These are phyloP conservation scores for Denticeps clupeoides DNA, from an alignment of 2,797 vertebrate species.

Conservation along the genomic window DNA sequence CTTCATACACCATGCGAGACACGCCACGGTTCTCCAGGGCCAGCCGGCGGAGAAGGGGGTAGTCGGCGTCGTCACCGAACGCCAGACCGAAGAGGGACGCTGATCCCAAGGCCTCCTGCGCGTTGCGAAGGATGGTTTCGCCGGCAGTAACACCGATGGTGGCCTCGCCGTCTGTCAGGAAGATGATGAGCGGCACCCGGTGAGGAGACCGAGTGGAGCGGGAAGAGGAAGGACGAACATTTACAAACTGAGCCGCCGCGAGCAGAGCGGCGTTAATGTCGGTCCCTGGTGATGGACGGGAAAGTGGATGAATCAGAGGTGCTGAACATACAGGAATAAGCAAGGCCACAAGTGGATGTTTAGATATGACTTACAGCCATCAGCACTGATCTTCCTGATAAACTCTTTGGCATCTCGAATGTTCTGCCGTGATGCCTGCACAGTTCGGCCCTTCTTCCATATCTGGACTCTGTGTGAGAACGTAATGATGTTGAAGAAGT, in stretches of 20 bases:
- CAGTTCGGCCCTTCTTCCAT: slow-evolving; percentile 63
- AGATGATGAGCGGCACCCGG: slow-evolving; percentile 68
- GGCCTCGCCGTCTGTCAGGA: slow-evolving; percentile 74
- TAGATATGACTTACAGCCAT: slow-evolving; percentile 61
- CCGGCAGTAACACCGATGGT: slow-evolving; percentile 61
- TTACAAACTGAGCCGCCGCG: slow-evolving; percentile 64
- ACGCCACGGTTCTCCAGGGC: slow-evolving; percentile 68
- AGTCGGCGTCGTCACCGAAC: slow-evolving; percentile 74
- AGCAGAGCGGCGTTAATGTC: slow-evolving; percentile 73
- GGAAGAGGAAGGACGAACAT: slow-evolving; percentile 44
- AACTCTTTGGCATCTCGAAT: slow-evolving; percentile 65
- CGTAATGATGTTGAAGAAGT: slow-evolving; percentile 78
- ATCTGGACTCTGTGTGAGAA: slow-evolving; percentile 70
- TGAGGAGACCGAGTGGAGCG: slow-evolving; percentile 46
- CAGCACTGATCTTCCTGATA: slow-evolving; percentile 60
- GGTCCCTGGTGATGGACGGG: slow-evolving; percentile 56
- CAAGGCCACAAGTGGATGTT: neutral
- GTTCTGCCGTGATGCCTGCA: slow-evolving; percentile 62
- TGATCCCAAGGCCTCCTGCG: slow-evolving; percentile 49
- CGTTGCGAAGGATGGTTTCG: slow-evolving; percentile 61
- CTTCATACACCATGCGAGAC: slow-evolving; percentile 66
- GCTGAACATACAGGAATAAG: neutral
- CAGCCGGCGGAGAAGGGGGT: slow-evolving; percentile 60
- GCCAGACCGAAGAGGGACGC: slow-evolving; percentile 70
- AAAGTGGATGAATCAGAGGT: neutral